Conservation (phyloP, 2,113 vertebrate species). For the Regulus satrapa region DNA sequence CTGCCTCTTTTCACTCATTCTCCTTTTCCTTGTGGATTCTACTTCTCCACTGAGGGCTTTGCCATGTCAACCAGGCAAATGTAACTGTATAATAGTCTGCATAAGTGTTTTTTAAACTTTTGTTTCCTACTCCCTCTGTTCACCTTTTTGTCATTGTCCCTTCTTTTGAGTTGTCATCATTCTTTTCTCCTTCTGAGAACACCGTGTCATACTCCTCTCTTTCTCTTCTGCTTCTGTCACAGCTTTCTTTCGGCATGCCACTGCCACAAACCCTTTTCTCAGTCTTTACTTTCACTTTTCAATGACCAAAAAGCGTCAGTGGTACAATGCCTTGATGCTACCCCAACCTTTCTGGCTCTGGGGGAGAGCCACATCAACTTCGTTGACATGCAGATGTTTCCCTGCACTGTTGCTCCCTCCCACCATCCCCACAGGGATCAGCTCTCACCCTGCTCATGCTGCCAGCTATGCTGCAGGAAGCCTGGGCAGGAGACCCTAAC, state of each 20-base stretch:
- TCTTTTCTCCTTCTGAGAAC: not conserved
- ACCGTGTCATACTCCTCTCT: not conserved
- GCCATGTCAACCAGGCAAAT: not conserved
- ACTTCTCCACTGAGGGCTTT: not conserved
- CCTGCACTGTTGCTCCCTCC: accelerated
- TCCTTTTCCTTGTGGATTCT: no score
- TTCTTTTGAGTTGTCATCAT: not conserved
- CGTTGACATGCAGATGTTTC: no score
- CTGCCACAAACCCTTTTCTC: not conserved
- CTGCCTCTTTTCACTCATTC: not conserved
- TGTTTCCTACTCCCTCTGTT: not conserved
- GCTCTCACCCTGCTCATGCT: accelerated
- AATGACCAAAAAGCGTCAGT: not conserved
- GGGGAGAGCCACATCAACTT: not conserved
- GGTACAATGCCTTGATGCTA: not conserved
- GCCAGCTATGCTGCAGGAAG: not conserved
- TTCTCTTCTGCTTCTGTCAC: not conserved
- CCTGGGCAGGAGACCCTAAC: not conserved
- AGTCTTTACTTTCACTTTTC: not conserved
- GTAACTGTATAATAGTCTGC: not conserved
- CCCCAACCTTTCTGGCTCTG: not conserved
- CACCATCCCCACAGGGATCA: accelerated
- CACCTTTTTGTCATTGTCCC: not conserved
- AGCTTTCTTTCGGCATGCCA: not conserved
- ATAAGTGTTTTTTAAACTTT: not conserved